Evolutionary conservation across 2,113 vertebrate species (phyloP).

Genomic region (Seriola dumerili): DNA sequence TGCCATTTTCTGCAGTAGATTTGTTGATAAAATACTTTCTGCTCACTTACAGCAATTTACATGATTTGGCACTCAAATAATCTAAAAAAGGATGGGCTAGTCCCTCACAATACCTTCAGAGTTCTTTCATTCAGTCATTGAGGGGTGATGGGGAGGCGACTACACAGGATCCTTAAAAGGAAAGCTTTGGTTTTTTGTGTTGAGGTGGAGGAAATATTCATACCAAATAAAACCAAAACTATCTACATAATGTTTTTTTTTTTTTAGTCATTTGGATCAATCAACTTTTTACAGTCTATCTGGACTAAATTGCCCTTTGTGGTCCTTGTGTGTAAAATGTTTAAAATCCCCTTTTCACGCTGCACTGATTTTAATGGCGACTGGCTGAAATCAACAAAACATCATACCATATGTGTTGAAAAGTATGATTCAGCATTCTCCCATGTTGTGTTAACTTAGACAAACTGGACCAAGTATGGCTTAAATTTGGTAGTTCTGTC

Average conservation of each 20-base stretch:
- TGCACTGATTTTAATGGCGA: slow-evolving; percentile 8
- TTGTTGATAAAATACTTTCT: too few relatives aligned
- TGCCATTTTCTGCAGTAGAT: too few relatives aligned
- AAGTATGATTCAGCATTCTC: slow-evolving; percentile 40
- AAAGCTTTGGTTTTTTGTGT: too few relatives aligned
- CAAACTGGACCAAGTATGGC: neutral
- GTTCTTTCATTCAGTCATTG: too few relatives aligned
- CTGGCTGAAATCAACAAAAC: slow-evolving; percentile 9
- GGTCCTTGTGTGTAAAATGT: slow-evolving; percentile 5
- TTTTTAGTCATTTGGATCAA: neutral
- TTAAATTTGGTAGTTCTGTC: neutral
- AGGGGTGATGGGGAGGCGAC: neutral
- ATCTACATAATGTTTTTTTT: neutral
- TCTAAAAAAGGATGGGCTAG: too few relatives aligned
- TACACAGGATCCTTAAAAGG: neutral
- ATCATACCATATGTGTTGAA: slow-evolving; percentile 29
- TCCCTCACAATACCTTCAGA: neutral
- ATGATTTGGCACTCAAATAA: too few relatives aligned
- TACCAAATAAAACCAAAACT: too few relatives aligned
- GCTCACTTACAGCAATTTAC: too few relatives aligned
- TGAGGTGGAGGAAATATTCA: too few relatives aligned
- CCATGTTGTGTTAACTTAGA: neutral
- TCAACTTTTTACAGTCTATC: neutral
- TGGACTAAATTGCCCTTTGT: slow-evolving; percentile 18
- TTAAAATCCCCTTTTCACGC: slow-evolving; percentile 4